phyloP scores from a whole-genome alignment of 2,113 vertebrate species.

The Hemiscyllium ocellatum region DNA sequence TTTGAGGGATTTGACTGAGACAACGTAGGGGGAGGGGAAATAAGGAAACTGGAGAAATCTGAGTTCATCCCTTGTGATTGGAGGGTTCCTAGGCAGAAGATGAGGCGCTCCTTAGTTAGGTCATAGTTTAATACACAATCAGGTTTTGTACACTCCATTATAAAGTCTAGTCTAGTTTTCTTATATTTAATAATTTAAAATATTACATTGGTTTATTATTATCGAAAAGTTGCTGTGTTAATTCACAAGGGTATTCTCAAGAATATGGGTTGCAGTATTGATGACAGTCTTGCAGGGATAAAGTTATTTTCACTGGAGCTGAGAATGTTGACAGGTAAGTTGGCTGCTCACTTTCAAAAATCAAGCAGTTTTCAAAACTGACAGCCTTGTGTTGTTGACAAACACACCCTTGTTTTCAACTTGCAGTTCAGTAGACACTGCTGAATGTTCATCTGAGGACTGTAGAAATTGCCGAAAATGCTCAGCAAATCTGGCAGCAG shows the following conservation, averaged over 20 bases:
- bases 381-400: not conserved
- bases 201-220: not conserved
- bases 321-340: not conserved
- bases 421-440: not conserved
- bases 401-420: not conserved
- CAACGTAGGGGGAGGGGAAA: no score
- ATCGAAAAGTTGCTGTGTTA: not conserved
- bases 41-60: no score
- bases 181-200: not conserved
- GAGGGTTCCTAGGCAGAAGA: no score
- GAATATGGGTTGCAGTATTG: not conserved
- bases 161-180: not conserved
- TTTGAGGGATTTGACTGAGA: no score
- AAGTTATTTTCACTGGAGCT: not conserved
- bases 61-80: no score
- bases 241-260: not conserved
- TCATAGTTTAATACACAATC: not conserved
- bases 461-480: no score
- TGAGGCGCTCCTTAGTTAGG: not conserved
- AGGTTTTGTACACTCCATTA: not conserved
- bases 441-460: no score
- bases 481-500: no score
- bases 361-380: not conserved
- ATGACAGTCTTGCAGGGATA: not conserved
- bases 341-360: not conserved